Base-by-base conservation (phyloP, 2,113 vertebrate species). In the Crotalus viridis region DNA sequence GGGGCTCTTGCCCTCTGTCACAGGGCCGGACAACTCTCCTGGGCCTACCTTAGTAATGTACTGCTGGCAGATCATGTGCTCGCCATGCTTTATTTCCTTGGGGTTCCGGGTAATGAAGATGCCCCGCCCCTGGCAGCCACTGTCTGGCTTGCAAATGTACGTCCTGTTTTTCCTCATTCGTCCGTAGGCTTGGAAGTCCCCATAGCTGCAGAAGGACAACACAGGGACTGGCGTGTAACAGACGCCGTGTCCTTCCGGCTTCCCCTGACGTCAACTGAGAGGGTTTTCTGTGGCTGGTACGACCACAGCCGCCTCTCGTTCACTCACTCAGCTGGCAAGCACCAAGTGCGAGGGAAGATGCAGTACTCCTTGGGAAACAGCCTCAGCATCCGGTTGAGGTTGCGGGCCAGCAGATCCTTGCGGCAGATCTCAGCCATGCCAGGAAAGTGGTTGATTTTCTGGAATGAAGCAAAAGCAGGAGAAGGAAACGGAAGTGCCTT, bases 371-470 rank as follows among this genome's bases (percentile, higher is more conserved):
- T 74, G 3, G 98, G 98, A 55, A 98, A 98, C 92, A 98, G 97
- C 4, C 96, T 97, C 85, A 97, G 97, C 97, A 98, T 97, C 90
- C 97, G 97, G 94, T 97, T 98, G 85, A 98, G 97, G 95, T 98
- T 98, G 74, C 96, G 96, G 10, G 98, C 97, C 96, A 98, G 87
- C 92, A 98, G 89, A 90, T 98, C 97, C 94, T 98, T 98, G 52
- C 97, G 97, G 95, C 98, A 98, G 93, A 98, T 97, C 96, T 98
- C 98, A 0, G 95, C 97, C 98, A 98, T 98, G 95, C 98, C 98
- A 0, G 98, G 98, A 64, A 98, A 98, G 90, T 98, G 98, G 96
- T 98, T 98, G 96, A 98, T 98, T 96, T 98, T 98, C 98, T 98
- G 97, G 61, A 97, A 97, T 4, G 13, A 52, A 24, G 64, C 33